Evolutionary conservation across 2,797 vertebrate species (phyloP).

Genomic region (Huso huso): DNA sequence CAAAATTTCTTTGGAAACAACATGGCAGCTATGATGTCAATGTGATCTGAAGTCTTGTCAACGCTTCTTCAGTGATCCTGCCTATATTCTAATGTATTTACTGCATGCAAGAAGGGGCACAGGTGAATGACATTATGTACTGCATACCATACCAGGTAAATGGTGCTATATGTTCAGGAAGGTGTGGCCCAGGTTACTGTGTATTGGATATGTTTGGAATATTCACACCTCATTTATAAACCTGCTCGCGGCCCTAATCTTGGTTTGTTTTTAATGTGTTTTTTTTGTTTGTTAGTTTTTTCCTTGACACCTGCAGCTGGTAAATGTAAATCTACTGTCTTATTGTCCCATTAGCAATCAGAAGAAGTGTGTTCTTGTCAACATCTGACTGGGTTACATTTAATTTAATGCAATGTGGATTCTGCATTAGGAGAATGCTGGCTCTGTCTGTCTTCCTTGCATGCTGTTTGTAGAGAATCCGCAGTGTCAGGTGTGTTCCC

Average conservation of each 20-base stretch:
- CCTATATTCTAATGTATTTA: too few relatives aligned
- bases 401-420: conserved; percentile 12
- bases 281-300: not conserved
- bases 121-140: too few relatives aligned
- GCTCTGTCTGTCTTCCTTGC: not conserved
- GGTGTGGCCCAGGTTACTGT: not conserved
- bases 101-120: too few relatives aligned
- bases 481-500: conserved; percentile 1
- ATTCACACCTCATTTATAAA: conserved; percentile 3
- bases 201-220: conserved; percentile 9
- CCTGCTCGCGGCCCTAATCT: conserved; percentile 5
- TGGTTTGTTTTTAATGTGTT: conserved; percentile 8
- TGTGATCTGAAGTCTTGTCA: too few relatives aligned
- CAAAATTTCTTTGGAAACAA: too few relatives aligned
- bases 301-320: conserved; percentile 5
- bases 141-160: too few relatives aligned
- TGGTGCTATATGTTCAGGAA: conserved; percentile 6
- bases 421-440: not conserved
- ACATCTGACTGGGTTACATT: conserved; percentile 14
- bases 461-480: not conserved
- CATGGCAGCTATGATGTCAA: too few relatives aligned
- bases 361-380: conserved; percentile 16
- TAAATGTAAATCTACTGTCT: conserved; percentile 16
- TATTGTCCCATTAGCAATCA: conserved; percentile 18
- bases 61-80: too few relatives aligned